Conservation (phyloP, 2,888 invertebrate species). For the Aspidiotus destructor region DNA sequence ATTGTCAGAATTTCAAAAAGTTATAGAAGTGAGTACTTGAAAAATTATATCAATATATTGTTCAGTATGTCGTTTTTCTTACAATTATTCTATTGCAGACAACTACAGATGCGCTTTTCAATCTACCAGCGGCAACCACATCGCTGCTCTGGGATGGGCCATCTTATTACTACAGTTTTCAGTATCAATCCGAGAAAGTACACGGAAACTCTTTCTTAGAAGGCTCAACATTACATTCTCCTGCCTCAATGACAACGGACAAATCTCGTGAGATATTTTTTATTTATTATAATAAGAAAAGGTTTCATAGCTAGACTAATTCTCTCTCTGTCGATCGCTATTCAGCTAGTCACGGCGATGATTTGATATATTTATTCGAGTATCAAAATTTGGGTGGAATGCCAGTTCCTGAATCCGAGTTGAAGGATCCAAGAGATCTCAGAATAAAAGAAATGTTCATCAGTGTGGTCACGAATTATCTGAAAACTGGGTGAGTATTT, state of each 20-base stretch:
- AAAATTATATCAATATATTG: background rate
- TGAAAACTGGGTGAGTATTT: constrained; percentile 45
- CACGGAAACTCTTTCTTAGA: constrained; percentile 36
- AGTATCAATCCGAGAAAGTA: constrained; percentile 55
- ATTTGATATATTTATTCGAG: constrained; percentile 61
- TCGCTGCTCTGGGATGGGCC: constrained; percentile 56
- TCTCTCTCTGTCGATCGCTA: no score
- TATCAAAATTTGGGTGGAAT: constrained; percentile 44
- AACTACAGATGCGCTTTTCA: constrained; percentile 58
- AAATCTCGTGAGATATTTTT: background rate
- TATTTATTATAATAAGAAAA: background rate
- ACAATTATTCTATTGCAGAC: constrained; percentile 42
- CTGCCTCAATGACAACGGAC: background rate
- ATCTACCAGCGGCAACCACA: constrained; percentile 63
- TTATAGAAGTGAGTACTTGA: constrained; percentile 46
- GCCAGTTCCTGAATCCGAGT: constrained; percentile 38
- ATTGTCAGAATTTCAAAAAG: constrained; percentile 43
- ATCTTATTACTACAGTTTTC: constrained; percentile 66
- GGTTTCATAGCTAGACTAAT: no score
- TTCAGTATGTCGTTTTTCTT: background rate
- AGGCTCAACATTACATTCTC: background rate
- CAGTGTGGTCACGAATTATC: constrained; percentile 57
- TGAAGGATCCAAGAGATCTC: constrained; percentile 48
- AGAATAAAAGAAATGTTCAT: constrained; percentile 58
- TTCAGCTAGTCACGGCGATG: constrained; percentile 53